Base-by-base conservation (phyloP, 2,888 invertebrate species). In the Mythimna ferrago region DNA sequence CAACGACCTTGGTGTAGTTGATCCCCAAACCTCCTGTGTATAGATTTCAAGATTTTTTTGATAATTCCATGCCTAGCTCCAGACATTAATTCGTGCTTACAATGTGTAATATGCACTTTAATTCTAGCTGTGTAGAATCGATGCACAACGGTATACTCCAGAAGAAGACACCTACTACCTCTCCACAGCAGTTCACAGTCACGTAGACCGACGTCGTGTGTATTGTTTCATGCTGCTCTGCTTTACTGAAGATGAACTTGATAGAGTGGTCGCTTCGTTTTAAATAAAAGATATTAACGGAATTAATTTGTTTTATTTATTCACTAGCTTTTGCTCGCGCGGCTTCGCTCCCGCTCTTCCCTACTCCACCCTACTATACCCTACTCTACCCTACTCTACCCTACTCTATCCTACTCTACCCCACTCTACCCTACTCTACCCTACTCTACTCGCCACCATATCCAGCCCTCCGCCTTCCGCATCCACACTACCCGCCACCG, bases 161-260 rank as follows among this genome's bases (percentile, higher is more conserved):
- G 94, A 93, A 66, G 95, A 95, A 84, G 89, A 93, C 26, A 85
- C 77, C 0, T 95, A 93, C 79, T 94, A 91, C 71, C 82, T 89
- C 77, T 92, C 93, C 1, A 65, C 78, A 6, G 78, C 76, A 32
- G 69, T 75, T 6, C 90, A 89, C 11, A 94, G 91, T 67, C 91
- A 93, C 77, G 80, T 92, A 9, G 95, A 95, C 72, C 90, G 92
- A 11, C 92, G 94, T 6, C 86, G 95, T 53, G 93, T 96, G 0
- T 96, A 91, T 84, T 96, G 96, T 78, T 87, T 95, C 57, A 92
- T 96, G 92, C 81, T 96, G 4, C 82, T 96, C 2, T 96, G 96
- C 72, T 96, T 95, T 72, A 95, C 94, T 0, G 94, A 94, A 80
- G 95, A 95, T 32, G 96, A 96, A 83, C 87, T 96, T 0, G 95